Evolutionary conservation across 2,113 vertebrate species (phyloP).

Genomic region (Chionis minor): DNA sequence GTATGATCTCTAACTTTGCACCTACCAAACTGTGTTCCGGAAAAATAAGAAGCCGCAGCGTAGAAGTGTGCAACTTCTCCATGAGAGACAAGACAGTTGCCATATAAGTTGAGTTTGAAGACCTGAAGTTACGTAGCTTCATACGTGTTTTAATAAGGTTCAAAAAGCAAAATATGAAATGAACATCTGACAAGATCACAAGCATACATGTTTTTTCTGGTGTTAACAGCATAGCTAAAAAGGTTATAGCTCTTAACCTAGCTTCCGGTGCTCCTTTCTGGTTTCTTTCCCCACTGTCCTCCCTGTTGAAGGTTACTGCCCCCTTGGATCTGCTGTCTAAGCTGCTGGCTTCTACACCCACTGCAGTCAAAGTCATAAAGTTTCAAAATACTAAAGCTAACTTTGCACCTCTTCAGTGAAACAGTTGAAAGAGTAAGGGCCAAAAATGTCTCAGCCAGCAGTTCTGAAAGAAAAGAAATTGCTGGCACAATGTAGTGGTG

Average conservation of each 20-base stretch:
- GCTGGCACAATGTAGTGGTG: background rate
- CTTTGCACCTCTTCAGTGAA: background rate
- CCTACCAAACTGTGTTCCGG: background rate
- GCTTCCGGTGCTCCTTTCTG: background rate
- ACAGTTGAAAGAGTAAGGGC: background rate
- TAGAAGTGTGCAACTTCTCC: background rate
- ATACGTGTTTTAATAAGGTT: background rate
- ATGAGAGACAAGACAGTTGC: background rate
- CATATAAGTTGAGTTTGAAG: background rate
- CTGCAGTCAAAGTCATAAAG: background rate
- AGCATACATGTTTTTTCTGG: background rate
- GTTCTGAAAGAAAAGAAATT: background rate
- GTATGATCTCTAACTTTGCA: background rate
- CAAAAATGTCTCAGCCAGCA: background rate
- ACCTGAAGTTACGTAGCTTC: background rate
- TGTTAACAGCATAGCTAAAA: background rate
- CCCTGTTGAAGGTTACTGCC: background rate
- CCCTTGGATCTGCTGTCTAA: background rate
- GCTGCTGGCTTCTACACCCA: background rate
- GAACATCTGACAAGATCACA: background rate
- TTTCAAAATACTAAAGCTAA: conserved; percentile 7
- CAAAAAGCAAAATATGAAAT: background rate
- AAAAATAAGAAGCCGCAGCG: background rate
- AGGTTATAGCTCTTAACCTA: background rate
- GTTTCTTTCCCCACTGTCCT: background rate